phyloP scores from a whole-genome alignment of 2,888 invertebrate genomes.

The Ptilodon capucinus region DNA sequence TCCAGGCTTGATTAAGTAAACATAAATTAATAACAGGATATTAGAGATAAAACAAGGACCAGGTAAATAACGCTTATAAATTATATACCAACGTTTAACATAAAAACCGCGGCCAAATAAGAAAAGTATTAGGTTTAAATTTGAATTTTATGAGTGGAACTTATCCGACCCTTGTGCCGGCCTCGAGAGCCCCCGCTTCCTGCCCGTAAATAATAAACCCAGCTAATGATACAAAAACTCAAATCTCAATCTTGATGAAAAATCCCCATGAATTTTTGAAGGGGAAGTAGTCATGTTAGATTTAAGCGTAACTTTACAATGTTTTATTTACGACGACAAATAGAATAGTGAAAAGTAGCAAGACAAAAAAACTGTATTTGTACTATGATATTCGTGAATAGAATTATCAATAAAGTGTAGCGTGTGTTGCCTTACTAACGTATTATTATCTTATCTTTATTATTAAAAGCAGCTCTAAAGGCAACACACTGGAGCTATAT shows the following conservation, averaged over 20 bases:
- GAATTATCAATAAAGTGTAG: too few relatives aligned
- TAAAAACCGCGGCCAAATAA: constrained; percentile 9
- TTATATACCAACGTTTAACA: not conserved
- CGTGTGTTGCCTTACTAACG: too few relatives aligned
- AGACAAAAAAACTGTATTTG: too few relatives aligned
- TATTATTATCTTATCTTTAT: too few relatives aligned
- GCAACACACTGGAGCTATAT: too few relatives aligned
- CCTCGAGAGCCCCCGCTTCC: constrained; percentile 30
- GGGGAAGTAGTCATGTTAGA: constrained; percentile 11
- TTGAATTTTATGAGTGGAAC: constrained; percentile 42
- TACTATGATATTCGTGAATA: too few relatives aligned
- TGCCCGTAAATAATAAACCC: constrained; percentile 47
- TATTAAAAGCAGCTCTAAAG: too few relatives aligned
- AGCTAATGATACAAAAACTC: constrained; percentile 48
- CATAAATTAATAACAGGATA: too few relatives aligned
- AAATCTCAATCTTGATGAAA: constrained; percentile 19
- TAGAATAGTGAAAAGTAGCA: not conserved
- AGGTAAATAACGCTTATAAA: constrained; percentile 1
- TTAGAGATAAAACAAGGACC: too few relatives aligned
- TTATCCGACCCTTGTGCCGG: constrained; percentile 20
- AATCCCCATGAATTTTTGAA: constrained; percentile 16
- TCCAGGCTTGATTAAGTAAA: too few relatives aligned
- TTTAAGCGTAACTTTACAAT: not conserved
- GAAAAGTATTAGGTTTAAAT: constrained; percentile 34
- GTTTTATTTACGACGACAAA: not conserved